phyloP scores from a whole-genome alignment of 64 coral and sea anemone species.

The Montipora cactus region DNA sequence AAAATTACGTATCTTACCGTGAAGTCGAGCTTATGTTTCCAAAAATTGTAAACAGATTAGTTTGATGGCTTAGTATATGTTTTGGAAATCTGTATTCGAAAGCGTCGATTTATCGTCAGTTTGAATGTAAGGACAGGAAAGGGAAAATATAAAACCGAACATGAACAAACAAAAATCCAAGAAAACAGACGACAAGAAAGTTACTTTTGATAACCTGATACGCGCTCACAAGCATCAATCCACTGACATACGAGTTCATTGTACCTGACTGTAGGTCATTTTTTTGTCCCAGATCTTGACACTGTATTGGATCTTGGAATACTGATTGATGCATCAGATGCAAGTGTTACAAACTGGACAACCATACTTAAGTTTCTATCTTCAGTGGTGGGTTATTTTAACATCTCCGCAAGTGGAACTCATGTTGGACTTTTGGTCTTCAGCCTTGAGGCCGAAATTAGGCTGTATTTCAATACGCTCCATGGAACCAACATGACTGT shows the following conservation, averaged over 20 bases:
- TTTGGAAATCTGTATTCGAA: no score
- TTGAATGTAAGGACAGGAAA: no score
- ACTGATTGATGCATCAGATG: constrained; percentile 26
- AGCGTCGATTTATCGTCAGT: no score
- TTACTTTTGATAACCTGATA: no score
- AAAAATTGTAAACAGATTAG: no score
- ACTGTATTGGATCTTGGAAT: constrained; percentile 58
- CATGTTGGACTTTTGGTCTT: constrained; percentile 57
- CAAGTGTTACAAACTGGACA: background rate
- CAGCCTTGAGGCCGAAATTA: background rate
- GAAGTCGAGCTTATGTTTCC: no score
- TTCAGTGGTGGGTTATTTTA: constrained; percentile 37
- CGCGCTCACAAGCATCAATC: background rate
- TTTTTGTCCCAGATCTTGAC: constrained; percentile 16
- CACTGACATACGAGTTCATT: no score
- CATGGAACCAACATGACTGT: background rate
- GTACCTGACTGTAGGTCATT: background rate
- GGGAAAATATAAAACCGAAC: no score
- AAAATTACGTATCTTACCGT: no score
- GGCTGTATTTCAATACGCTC: constrained; percentile 44
- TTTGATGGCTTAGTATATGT: no score
- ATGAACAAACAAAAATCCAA: no score
- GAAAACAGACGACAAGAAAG: no score
- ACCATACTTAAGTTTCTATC: background rate
- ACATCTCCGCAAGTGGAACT: constrained; percentile 43